Percentiles rank a stretch among this genome's conserved stretches.
These are phyloP conservation scores for Coreoperca whiteheadi DNA, from an alignment of 2,113 vertebrate genomes.

Conservation along the genomic window DNA sequence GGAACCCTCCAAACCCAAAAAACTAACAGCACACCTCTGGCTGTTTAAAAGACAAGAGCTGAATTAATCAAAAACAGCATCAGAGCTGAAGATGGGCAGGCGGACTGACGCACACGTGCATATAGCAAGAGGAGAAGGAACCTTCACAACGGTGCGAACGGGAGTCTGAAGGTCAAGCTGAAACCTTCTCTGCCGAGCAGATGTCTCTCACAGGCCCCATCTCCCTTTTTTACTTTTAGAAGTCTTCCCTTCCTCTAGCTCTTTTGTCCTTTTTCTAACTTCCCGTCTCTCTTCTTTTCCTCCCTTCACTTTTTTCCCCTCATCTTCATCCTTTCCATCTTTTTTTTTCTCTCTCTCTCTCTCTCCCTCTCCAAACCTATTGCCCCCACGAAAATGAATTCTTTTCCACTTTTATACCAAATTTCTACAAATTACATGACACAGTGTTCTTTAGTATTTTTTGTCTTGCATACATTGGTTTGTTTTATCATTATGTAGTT, in stretches of 20 bases:
- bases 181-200: slow-evolving; percentile 20
- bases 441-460: not conserved
- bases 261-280: not conserved
- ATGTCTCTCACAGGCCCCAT: not conserved
- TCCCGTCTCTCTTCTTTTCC: not conserved
- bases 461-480: not conserved
- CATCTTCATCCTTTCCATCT: not conserved
- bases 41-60: slow-evolving; percentile 26
- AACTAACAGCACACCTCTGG: slow-evolving; percentile 6
- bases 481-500: not conserved
- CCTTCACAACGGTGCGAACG: not conserved
- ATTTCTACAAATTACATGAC: not conserved
- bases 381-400: not conserved
- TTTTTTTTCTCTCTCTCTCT: not conserved
- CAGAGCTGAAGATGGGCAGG: slow-evolving; percentile 68
- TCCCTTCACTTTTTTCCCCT: not conserved
- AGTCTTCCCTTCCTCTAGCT: not conserved
- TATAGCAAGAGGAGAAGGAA: slow-evolving; percentile 13
- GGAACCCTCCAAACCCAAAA: slow-evolving; percentile 35
- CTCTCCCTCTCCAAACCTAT: no score
- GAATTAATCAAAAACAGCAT: slow-evolving; percentile 22
- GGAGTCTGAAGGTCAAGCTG: slow-evolving; percentile 28
- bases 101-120: slow-evolving; percentile 38
- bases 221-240: not conserved
- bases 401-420: not conserved